These are phyloP conservation scores for Pogonomyrmex barbatus DNA, from an alignment of 1,140 invertebrate genomes.

Conservation along the genomic window DNA sequence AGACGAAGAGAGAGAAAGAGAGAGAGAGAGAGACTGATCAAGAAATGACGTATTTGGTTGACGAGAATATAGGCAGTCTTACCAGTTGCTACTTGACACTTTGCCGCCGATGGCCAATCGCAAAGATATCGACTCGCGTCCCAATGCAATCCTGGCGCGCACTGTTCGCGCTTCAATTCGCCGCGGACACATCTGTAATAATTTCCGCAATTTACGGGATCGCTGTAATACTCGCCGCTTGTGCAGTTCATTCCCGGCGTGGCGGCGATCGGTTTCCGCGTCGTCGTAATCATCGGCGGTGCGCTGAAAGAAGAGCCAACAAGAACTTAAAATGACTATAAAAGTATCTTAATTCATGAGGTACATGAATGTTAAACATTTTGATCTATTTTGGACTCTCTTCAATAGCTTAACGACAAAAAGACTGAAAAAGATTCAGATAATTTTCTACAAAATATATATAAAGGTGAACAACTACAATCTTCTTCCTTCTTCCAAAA, in stretches of 20 bases:
- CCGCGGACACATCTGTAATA: slow-evolving; percentile 92
- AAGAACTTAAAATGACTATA: background rate
- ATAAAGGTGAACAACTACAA: background rate
- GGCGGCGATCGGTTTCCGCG: slow-evolving; percentile 19
- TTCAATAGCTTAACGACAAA: background rate
- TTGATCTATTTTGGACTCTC: background rate
- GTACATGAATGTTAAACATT: background rate
- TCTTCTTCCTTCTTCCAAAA: background rate
- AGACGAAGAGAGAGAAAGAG: background rate
- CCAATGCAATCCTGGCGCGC: slow-evolving; percentile 94
- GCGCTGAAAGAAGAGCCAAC: background rate
- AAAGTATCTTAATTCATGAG: background rate
- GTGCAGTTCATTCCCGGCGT: slow-evolving; percentile 85
- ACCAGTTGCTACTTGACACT: slow-evolving; percentile 87
- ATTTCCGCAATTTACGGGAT: slow-evolving; percentile 90
- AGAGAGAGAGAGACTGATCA: background rate
- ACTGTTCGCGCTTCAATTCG: slow-evolving; percentile 89
- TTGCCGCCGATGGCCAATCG: slow-evolving; percentile 92
- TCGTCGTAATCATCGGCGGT: slow-evolving; percentile 21
- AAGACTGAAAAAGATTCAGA: background rate
- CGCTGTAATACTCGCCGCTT: slow-evolving; percentile 89
- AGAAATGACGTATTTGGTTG: background rate
- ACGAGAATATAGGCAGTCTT: slow-evolving; percentile 8
- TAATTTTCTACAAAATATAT: background rate
- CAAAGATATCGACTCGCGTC: slow-evolving; percentile 89